Percentiles rank a stretch among this genome's conserved stretches.
Conservation (phyloP, 2,888 invertebrate genomes). For the Tetranychus piercei region DNA sequence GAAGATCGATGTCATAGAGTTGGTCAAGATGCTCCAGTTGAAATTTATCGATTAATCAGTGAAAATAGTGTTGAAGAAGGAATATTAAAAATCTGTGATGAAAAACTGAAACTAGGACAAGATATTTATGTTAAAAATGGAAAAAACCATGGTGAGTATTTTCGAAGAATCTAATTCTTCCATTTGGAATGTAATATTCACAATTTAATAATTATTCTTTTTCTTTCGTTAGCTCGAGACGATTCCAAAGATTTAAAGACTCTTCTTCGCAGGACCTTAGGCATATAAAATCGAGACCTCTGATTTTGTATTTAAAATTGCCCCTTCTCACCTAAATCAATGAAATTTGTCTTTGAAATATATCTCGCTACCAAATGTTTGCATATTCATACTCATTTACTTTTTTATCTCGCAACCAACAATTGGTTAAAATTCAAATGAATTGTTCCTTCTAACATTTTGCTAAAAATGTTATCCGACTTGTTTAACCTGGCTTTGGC, state of each 20-base stretch:
- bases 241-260: neutral
- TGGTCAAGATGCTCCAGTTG: slow-evolving; percentile 54
- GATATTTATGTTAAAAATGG: slow-evolving; percentile 41
- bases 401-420: neutral
- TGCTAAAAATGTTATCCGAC: too few relatives aligned
- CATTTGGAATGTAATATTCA: too few relatives aligned
- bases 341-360: too few relatives aligned
- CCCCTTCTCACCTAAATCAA: too few relatives aligned
- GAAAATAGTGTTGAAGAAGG: slow-evolving; percentile 78
- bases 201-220: neutral
- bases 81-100: slow-evolving; percentile 69
- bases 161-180: too few relatives aligned
- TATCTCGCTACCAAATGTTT: too few relatives aligned
- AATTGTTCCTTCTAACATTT: too few relatives aligned
- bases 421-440: neutral
- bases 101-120: slow-evolving; percentile 73
- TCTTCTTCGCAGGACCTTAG: neutral
- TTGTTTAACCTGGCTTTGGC: neutral
- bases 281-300: neutral
- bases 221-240: neutral
- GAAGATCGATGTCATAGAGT: slow-evolving; percentile 60
- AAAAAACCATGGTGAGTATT: neutral
- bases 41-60: slow-evolving; percentile 62
- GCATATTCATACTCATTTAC: neutral
- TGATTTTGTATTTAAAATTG: too few relatives aligned